Evolutionary conservation across 2,113 vertebrate genomes (phyloP), one percentile per base, ranked within the genome.

Genomic region (Apus apus): DNA sequence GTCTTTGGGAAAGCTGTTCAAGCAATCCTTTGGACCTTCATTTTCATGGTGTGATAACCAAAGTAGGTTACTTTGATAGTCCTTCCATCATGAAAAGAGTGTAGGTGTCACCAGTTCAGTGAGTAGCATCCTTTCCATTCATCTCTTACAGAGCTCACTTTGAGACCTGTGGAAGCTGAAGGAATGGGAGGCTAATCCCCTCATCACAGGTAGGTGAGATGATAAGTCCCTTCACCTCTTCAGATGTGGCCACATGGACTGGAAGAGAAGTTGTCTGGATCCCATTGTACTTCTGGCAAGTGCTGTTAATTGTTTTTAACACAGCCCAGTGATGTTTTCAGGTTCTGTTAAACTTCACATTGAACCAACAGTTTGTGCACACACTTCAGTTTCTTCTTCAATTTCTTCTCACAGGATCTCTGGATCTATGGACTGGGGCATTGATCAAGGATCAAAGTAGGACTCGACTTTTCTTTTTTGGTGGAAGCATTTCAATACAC

Each of bases 201-300:
- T 66, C 25, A 46, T 8, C 1, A 0, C 2, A 60, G 2, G 7
- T 25, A 17, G 4, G 13, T 22, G n/a, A 77, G 27, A 27, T 58
- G 25, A 7, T 38, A 48, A 50, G 5, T 50, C 15, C 10, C 27
- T 51, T 70, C 29, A 25, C 7, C 26, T 72, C 29, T 30, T 72
- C 1, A 2, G 16, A 18, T 18, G 22, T 38, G 54, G 8, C 56
- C 1, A 0, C 6, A 5, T 11, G 21, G 13, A 19, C 23, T 56
- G 38, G 34, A 56, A 56, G 32, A 48, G 5, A 64, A 43, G n/a
- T 58, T 29, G 11, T 11, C 6, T 40, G 5, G 27, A 68, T 79
- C 40, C 51, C 9, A 0, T 65, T n/a, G 26, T 60, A 27, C 10
- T 57, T 85, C 62, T 57, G 13, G 3, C 15, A 89, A 30, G 6